A percentile compares a stretch with the other conserved stretches of the same genome.
phyloP scores from a whole-genome alignment of 92 coral and sea anemone genomes.

The Porites lobata region DNA sequence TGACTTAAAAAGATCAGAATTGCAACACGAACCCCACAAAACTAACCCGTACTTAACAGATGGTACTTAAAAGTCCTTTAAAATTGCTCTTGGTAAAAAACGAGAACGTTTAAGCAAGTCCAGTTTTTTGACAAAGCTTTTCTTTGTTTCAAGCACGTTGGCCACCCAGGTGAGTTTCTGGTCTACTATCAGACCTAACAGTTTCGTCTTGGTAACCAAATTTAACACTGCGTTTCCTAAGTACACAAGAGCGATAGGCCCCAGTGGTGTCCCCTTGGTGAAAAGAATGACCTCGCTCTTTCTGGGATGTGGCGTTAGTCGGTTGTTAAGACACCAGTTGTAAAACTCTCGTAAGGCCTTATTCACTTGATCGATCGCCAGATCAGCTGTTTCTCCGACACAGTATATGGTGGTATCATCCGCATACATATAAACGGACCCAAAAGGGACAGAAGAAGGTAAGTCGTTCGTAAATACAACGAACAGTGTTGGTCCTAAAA shows the following conservation, averaged over 20 bases:
- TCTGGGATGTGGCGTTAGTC: constrained; percentile 32
- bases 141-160: background rate
- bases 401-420: too few relatives aligned
- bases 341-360: too few relatives aligned
- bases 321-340: constrained; percentile 1
- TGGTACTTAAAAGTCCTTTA: too few relatives aligned
- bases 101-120: too few relatives aligned
- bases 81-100: background rate
- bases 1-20: constrained; percentile 15
- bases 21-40: constrained; percentile 29
- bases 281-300: constrained; percentile 23
- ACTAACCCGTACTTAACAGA: background rate
- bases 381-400: too few relatives aligned
- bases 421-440: background rate
- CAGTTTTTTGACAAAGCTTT: too few relatives aligned
- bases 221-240: constrained; percentile 8
- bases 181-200: constrained; percentile 26
- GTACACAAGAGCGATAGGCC: constrained; percentile 27
- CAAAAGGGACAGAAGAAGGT: constrained; percentile 13
- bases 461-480: constrained; percentile 25
- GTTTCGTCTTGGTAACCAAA: constrained; percentile 34
- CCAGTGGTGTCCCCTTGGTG: constrained; percentile 15
- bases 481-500: constrained; percentile 40
- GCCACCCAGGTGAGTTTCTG: constrained; percentile 32
- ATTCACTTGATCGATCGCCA: too few relatives aligned